phyloP scores from a whole-genome alignment of 2,797 vertebrate species.

The Melanotaenia nigrans region DNA sequence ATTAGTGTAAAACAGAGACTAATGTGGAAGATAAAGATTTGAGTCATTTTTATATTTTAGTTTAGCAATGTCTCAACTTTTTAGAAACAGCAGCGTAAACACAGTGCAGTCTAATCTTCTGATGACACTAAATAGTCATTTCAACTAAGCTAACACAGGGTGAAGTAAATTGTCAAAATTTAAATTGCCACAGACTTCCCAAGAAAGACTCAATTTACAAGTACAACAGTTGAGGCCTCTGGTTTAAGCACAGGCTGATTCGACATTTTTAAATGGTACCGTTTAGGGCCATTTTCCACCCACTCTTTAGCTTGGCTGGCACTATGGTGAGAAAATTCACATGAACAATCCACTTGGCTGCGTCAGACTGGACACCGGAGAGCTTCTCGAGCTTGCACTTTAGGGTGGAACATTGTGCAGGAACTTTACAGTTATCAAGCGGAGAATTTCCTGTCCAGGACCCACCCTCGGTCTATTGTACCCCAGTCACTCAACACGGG shows the following conservation, averaged over 20 bases:
- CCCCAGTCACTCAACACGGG: constrained; percentile 53
- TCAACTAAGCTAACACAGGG: background rate
- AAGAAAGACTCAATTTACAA: background rate
- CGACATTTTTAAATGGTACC: background rate
- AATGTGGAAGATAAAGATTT: accelerated
- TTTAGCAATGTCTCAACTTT: background rate
- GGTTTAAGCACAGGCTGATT: constrained; percentile 1
- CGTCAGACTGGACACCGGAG: background rate
- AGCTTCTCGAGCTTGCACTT: constrained; percentile 18
- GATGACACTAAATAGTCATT: constrained; percentile 1
- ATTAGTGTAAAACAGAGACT: background rate
- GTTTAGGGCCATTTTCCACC: constrained; percentile 1
- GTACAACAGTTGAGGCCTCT: background rate
- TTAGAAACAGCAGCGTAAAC: background rate
- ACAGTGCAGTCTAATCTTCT: background rate
- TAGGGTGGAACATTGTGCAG: constrained; percentile 24
- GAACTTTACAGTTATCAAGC: constrained; percentile 51
- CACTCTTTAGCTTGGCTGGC: background rate
- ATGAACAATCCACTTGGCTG: background rate
- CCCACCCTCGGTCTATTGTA: constrained; percentile 66
- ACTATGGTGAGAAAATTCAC: constrained; percentile 2
- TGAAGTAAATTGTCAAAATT: background rate
- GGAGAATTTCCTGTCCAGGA: constrained; percentile 66
- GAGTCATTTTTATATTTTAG: background rate
- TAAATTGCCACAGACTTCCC: background rate